Percentiles rank a stretch among this genome's conserved stretches.
phyloP scores from a whole-genome alignment of 2,113 vertebrate genomes.

The Macaca nemestrina region DNA sequence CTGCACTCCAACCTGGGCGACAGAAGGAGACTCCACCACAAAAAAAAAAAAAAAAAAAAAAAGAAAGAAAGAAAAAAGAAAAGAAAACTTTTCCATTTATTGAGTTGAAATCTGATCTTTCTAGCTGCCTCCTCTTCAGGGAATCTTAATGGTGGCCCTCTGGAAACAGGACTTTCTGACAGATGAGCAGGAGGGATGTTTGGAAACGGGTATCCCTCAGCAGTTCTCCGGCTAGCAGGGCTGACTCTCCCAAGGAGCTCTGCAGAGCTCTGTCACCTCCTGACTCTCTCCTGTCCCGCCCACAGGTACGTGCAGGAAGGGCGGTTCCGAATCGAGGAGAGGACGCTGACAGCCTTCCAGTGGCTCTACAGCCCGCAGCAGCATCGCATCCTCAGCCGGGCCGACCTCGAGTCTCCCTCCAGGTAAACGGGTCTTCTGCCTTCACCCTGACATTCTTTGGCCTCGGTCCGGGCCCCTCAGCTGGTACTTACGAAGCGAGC shows the following conservation, averaged over 20 bases:
- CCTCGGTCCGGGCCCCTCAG: too few relatives aligned
- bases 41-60: too few relatives aligned
- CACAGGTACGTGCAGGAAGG: slow-evolving; percentile 87
- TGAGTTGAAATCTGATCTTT: neutral
- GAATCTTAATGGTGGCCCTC: neutral
- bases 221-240: neutral
- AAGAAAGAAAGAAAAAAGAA: too few relatives aligned
- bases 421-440: slow-evolving; percentile 72
- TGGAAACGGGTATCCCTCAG: neutral
- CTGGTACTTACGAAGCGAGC: neutral
- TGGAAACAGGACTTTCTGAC: neutral
- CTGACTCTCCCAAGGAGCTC: neutral
- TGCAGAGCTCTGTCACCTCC: neutral
- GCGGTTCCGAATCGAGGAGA: slow-evolving; percentile 86
- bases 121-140: neutral
- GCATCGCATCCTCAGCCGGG: slow-evolving; percentile 84
- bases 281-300: slow-evolving; percentile 45
- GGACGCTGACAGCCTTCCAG: slow-evolving; percentile 86
- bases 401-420: slow-evolving; percentile 81
- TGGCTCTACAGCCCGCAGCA: slow-evolving; percentile 87
- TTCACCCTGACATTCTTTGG: neutral
- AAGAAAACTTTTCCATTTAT: neutral
- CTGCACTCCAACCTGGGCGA: too few relatives aligned
- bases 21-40: too few relatives aligned
- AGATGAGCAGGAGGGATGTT: neutral